Base-by-base conservation (phyloP, 2,888 invertebrate genomes). In the Drosophila fulvimacula region DNA sequence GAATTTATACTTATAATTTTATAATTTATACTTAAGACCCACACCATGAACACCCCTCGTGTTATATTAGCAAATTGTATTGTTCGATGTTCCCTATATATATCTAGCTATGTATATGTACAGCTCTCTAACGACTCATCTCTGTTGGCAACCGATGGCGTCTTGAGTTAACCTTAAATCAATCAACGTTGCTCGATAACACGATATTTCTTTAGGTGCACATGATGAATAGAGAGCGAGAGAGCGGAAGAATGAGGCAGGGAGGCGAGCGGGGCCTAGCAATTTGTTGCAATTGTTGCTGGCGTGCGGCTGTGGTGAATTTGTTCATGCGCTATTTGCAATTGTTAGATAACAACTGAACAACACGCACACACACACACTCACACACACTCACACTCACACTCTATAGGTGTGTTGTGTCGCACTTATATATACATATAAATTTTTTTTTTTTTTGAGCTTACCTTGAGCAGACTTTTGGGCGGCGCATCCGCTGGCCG, bases 401-500 rank as follows among this genome's bases (percentile, higher is more conserved):
- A 15, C n/a, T 15, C 42, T 19, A 10, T 24, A 3, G 19, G 19
- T 21, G 51, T 51, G 9, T 3, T 46, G 21, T 46, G 59, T 49
- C 32, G 55, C 48, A 53, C 42, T 39, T 30, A 21, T 39, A 34
- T 15, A 34, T 51, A 49, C 15, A 56, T 42, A 62, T 39, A 49
- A 21, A 24, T 24, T 2, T 21, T 7, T 1, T 52, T 42, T 36
- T 17, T 52, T 55, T 44, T 44, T n/a, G 32, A 15, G 36, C 76
- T 49, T 63, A 91, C 91, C 91, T 90, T 91, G 27, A 91, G 74
- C 41, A 91, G 73, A 59, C 78, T 82, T 76, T 87, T 91, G 51
- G 91, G 91, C 65, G 91, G 85, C 65, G 90, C 63, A 55, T 91
- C 91, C 32, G 64, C 69, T 44, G 91, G 91, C 13, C 91, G 88